These are phyloP conservation scores for Apostichopus californicus DNA, from an alignment of 35 echinoderm and acorn worm genomes.

Conservation along the genomic window DNA sequence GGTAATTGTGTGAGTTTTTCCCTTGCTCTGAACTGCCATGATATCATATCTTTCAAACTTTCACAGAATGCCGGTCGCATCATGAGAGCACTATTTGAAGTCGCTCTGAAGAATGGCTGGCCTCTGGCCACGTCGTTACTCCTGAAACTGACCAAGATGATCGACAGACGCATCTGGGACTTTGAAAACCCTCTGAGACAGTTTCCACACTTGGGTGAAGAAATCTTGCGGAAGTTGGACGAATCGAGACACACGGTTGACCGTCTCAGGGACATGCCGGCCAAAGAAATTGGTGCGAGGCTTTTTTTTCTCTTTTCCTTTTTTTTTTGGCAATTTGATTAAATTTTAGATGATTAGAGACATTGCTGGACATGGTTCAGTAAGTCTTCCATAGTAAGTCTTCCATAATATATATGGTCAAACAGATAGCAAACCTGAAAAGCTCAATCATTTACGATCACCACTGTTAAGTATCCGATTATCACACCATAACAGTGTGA, in stretches of 20 bases:
- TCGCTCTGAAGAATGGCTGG: constrained; percentile 88
- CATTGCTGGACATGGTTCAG: neutral
- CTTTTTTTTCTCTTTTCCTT: neutral
- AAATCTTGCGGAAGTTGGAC: constrained; percentile 80
- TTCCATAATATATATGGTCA: no score
- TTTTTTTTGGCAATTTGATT: neutral
- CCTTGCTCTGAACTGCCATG: neutral
- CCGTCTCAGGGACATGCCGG: constrained; percentile 77
- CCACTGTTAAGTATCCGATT: no score
- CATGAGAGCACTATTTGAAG: constrained; percentile 93
- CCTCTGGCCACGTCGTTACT: constrained; percentile 73
- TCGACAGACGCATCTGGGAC: constrained; percentile 84
- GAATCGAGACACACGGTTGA: constrained; percentile 64
- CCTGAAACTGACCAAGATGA: constrained; percentile 77
- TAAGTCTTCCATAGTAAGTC: neutral
- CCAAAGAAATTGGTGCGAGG: constrained; percentile 77
- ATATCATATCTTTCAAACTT: neutral
- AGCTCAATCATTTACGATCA: no score
- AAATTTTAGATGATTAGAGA: neutral
- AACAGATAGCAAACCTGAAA: no score
- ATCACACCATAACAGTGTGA: no score
- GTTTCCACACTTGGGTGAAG: constrained; percentile 69
- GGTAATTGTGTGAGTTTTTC: no score
- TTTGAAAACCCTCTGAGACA: constrained; percentile 90
- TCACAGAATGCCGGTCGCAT: constrained; percentile 88